Conservation (phyloP, 1,140 invertebrate genomes). For the Patella vulgata region DNA sequence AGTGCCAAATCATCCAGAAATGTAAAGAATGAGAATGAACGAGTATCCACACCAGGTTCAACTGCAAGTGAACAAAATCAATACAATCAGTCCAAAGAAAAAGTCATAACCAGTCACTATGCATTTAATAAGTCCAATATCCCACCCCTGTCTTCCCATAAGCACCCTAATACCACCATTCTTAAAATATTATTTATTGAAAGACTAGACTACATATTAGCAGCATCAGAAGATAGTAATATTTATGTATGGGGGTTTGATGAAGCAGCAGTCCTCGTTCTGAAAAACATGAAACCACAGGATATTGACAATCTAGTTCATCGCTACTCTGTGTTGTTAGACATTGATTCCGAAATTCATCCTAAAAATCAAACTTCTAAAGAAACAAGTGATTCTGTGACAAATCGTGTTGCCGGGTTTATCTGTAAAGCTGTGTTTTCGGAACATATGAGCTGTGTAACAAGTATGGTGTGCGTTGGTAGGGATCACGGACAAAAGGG, state of each 20-base stretch:
- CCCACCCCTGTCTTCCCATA: slow-evolving; percentile 51
- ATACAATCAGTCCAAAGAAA: slow-evolving; percentile 25
- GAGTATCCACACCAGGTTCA: neutral
- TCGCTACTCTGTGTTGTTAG: slow-evolving; percentile 59
- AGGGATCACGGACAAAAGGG: slow-evolving; percentile 48
- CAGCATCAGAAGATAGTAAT: slow-evolving; percentile 65
- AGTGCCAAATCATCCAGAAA: slow-evolving; percentile 49
- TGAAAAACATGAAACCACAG: slow-evolving; percentile 60
- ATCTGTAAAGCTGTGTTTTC: slow-evolving; percentile 61
- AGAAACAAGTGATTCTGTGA: slow-evolving; percentile 63
- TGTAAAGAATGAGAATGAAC: slow-evolving; percentile 46
- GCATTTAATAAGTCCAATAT: slow-evolving; percentile 56
- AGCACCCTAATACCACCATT: slow-evolving; percentile 60
- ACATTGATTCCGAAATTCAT: slow-evolving; percentile 55
- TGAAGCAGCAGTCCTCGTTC: slow-evolving; percentile 54
- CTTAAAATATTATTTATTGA: slow-evolving; percentile 63
- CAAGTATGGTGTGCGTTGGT: slow-evolving; percentile 60
- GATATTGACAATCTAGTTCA: slow-evolving; percentile 49
- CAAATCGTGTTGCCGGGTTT: slow-evolving; percentile 66
- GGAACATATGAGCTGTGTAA: slow-evolving; percentile 64
- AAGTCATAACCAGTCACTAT: slow-evolving; percentile 53
- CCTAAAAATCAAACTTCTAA: slow-evolving; percentile 39
- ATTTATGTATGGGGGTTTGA: slow-evolving; percentile 68
- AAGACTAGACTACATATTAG: slow-evolving; percentile 62
- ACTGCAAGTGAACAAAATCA: slow-evolving; percentile 3